These are phyloP conservation scores for Barbus barbus DNA, from an alignment of 2,113 vertebrate species.

Conservation along the genomic window DNA sequence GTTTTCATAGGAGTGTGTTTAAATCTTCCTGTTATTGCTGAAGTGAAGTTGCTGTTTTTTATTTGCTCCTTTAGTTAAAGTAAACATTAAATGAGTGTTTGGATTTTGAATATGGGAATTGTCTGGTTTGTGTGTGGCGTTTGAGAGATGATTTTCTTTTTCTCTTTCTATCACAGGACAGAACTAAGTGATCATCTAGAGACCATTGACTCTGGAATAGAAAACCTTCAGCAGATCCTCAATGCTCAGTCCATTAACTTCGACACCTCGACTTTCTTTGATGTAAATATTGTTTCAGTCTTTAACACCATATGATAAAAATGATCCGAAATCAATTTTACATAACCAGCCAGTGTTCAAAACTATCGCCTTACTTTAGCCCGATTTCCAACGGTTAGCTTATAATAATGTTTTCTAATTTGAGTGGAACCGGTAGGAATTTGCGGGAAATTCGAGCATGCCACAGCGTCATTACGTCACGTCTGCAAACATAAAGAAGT, in stretches of 20 bases:
- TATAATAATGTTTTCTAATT: no score
- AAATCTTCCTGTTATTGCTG: constrained; percentile 39
- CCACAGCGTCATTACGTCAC: no score
- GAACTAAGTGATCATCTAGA: constrained; percentile 87
- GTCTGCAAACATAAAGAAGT: no score
- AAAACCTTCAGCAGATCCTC: constrained; percentile 87
- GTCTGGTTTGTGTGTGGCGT: not conserved
- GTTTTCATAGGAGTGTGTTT: constrained; percentile 19
- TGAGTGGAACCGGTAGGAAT: no score
- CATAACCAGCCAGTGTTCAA: no score
- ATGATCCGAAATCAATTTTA: no score
- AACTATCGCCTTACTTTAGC: no score
- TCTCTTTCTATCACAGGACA: constrained; percentile 64
- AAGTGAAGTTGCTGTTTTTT: not conserved
- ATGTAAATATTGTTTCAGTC: constrained; percentile 72
- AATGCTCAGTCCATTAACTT: constrained; percentile 85
- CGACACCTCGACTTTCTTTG: constrained; percentile 83
- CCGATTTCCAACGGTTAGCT: no score
- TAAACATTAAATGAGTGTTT: not conserved
- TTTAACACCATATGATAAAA: not conserved
- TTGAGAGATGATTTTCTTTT: not conserved
- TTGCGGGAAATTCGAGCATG: no score
- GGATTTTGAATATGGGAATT: not conserved
- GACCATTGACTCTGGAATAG: constrained; percentile 83
- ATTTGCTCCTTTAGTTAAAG: not conserved